Conservation (phyloP, 2,888 invertebrate species). For the Eilema depressum region DNA sequence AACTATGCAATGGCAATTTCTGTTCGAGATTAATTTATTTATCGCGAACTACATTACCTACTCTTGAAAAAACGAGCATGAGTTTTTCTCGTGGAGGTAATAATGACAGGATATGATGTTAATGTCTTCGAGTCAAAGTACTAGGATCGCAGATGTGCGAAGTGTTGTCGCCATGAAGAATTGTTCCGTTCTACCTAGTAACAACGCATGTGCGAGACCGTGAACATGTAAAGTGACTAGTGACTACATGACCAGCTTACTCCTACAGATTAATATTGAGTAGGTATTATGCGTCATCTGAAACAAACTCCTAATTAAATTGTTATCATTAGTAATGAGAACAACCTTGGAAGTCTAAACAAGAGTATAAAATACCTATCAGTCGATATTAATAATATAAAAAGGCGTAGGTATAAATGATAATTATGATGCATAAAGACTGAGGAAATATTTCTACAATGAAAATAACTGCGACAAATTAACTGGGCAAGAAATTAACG, state of each 20-base stretch:
- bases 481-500: neutral
- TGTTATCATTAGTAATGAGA: slow-evolving; percentile 18
- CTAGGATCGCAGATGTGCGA: slow-evolving; percentile 78
- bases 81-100: slow-evolving; percentile 71
- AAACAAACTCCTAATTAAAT: slow-evolving; percentile 20
- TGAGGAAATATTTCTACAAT: neutral
- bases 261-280: slow-evolving; percentile 33
- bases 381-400: neutral
- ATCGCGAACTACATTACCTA: slow-evolving; percentile 71
- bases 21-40: slow-evolving; percentile 76
- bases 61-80: slow-evolving; percentile 67
- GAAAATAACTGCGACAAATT: neutral
- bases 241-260: slow-evolving; percentile 20
- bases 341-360: slow-evolving; percentile 3
- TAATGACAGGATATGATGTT: slow-evolving; percentile 82
- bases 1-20: slow-evolving; percentile 74
- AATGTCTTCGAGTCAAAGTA: slow-evolving; percentile 68
- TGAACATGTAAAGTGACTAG: slow-evolving; percentile 29
- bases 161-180: slow-evolving; percentile 69
- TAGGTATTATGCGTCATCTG: slow-evolving; percentile 16
- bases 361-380: neutral
- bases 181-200: slow-evolving; percentile 70
- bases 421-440: neutral
- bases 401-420: neutral
- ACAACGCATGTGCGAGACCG: slow-evolving; percentile 66